Evolutionary conservation across 2,113 vertebrate species (phyloP).

Genomic region (Petrocephalus zakoni): DNA sequence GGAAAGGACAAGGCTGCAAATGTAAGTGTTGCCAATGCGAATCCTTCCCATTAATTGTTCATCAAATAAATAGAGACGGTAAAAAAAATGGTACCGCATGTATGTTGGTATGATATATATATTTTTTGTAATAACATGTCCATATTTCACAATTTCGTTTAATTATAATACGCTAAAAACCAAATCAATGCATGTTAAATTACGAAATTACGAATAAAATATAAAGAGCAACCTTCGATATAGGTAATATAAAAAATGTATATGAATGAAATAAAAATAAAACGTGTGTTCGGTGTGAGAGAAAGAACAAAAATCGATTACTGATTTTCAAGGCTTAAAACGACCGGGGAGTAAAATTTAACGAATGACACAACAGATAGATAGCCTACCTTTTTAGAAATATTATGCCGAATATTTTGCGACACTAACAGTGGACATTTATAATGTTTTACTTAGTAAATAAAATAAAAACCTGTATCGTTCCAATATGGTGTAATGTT

Average conservation of each 20-base stretch:
- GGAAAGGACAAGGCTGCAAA: slow-evolving; percentile 28
- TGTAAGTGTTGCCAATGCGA: slow-evolving; percentile 23
- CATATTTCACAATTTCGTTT: neutral
- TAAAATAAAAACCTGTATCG: neutral
- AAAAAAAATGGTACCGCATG: neutral
- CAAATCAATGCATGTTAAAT: neutral
- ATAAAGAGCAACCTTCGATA: neutral
- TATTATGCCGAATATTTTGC: neutral
- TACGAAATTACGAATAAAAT: neutral
- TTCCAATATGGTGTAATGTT: neutral
- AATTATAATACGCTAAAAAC: neutral
- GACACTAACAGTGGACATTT: neutral
- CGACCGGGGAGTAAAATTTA: neutral
- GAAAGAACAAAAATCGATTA: neutral
- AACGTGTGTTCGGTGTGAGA: neutral
- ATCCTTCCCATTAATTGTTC: neutral
- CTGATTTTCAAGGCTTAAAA: neutral
- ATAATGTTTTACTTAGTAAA: neutral
- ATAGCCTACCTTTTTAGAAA: neutral
- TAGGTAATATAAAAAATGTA: neutral
- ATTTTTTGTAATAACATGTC: neutral
- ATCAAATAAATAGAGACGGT: neutral
- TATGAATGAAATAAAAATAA: neutral
- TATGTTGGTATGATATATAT: neutral
- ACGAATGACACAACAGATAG: neutral